Conservation (phyloP, 2,888 invertebrate species). For the Cryptocephalus moraei region DNA sequence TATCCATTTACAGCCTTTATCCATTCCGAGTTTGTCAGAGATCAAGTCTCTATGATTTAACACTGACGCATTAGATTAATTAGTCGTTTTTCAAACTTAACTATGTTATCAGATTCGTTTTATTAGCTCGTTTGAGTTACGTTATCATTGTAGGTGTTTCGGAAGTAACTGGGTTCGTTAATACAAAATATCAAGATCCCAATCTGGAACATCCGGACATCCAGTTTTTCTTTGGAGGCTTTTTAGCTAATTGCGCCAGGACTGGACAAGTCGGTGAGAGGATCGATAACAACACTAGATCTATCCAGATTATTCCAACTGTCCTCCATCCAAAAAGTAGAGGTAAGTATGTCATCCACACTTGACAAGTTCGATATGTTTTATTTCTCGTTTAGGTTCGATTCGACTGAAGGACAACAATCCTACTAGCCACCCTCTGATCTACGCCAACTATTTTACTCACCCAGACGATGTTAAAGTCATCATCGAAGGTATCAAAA, state of each 20-base stretch:
- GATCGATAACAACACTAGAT: slow-evolving; percentile 56
- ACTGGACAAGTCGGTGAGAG: slow-evolving; percentile 79
- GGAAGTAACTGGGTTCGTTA: slow-evolving; percentile 76
- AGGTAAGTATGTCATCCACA: slow-evolving; percentile 39
- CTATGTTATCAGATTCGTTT: too few species aligned
- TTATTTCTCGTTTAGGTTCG: slow-evolving; percentile 6
- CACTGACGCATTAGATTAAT: too few species aligned
- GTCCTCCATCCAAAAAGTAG: slow-evolving; percentile 79
- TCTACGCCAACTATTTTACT: slow-evolving; percentile 72
- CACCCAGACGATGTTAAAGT: slow-evolving; percentile 70
- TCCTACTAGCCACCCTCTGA: slow-evolving; percentile 72
- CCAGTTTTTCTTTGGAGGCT: slow-evolving; percentile 80
- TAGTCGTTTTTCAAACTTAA: too few species aligned
- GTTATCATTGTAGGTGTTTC: slow-evolving; percentile 50
- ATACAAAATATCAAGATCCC: slow-evolving; percentile 67
- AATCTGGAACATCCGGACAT: slow-evolving; percentile 71
- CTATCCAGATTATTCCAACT: slow-evolving; percentile 68
- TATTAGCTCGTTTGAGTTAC: too few species aligned
- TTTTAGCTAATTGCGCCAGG: slow-evolving; percentile 73
- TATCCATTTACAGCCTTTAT: too few species aligned
- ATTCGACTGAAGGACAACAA: slow-evolving; percentile 57
- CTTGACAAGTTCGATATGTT: slow-evolving; percentile 16
- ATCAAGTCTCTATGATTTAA: too few species aligned
- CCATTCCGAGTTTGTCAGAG: too few species aligned
- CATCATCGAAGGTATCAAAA: slow-evolving; percentile 74